phyloP scores from a whole-genome alignment of 2,113 vertebrate species.

The Pygoscelis antarcticus region DNA sequence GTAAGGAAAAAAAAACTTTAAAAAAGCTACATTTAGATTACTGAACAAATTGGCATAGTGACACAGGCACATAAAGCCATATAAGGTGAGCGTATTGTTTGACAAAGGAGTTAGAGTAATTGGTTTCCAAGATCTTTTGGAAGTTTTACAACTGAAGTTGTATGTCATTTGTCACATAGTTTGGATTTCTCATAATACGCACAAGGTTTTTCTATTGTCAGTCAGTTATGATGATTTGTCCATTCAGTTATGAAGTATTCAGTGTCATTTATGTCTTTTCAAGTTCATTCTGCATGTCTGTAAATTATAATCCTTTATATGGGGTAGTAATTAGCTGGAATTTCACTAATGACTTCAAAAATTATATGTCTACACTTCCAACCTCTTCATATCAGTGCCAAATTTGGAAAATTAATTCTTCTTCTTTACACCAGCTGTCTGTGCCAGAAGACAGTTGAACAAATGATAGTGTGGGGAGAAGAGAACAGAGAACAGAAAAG shows the following conservation, averaged over 20 bases:
- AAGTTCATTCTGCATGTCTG: conserved; percentile 16
- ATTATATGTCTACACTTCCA: background rate
- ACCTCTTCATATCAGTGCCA: background rate
- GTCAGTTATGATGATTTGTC: background rate
- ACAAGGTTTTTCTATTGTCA: background rate
- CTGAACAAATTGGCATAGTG: background rate
- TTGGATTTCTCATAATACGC: background rate
- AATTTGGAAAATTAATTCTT: conserved; percentile 7
- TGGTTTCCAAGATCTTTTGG: background rate
- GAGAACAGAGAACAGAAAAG: background rate
- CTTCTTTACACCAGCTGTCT: background rate
- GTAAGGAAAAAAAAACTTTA: background rate
- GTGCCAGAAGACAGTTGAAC: conserved; percentile 1
- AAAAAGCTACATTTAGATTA: background rate
- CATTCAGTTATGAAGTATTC: background rate
- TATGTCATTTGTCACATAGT: background rate
- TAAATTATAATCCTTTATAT: conserved; percentile 23
- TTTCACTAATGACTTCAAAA: background rate
- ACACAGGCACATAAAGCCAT: background rate
- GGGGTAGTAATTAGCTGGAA: background rate
- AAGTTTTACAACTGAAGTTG: background rate
- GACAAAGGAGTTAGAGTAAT: background rate
- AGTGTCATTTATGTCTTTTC: background rate
- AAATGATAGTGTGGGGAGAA: background rate
- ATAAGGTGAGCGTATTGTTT: background rate